These are phyloP conservation scores for Neosilurus hyrtlii DNA, from an alignment of 2,797 vertebrate genomes.

Conservation along the genomic window DNA sequence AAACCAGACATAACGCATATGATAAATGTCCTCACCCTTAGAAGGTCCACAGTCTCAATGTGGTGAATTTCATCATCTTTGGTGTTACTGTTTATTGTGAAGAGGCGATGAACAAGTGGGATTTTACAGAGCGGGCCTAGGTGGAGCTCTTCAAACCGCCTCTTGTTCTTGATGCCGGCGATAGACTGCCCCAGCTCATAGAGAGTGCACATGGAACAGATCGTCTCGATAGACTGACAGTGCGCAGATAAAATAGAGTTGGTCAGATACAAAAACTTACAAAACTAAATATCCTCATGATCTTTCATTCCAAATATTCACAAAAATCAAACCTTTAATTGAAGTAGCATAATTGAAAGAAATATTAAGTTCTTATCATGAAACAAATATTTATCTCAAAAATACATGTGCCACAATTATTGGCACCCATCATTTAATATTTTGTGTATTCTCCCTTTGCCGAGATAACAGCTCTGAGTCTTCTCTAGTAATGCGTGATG, in stretches of 20 bases:
- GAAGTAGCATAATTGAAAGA: no score
- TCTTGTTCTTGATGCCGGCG: constrained; percentile 76
- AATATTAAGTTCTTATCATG: no score
- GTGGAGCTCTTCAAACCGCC: constrained; percentile 74
- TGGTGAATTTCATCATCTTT: constrained; percentile 77
- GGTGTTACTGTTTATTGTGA: constrained; percentile 71
- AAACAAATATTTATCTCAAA: no score
- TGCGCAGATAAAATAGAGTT: constrained; percentile 5
- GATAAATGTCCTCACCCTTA: constrained; percentile 64
- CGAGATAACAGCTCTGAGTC: no score
- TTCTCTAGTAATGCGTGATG: no score
- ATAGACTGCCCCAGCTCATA: constrained; percentile 75
- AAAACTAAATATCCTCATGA: background rate
- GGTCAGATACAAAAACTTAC: background rate
- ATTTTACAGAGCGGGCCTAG: constrained; percentile 78
- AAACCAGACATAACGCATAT: background rate
- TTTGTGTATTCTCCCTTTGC: no score
- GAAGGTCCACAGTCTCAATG: constrained; percentile 74
- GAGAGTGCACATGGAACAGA: constrained; percentile 69
- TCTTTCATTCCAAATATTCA: no score
- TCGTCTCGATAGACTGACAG: constrained; percentile 64
- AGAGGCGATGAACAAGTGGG: constrained; percentile 72
- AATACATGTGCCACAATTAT: no score
- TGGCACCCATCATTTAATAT: no score
- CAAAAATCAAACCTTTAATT: no score